Evolutionary conservation across 2,797 vertebrate species (phyloP).

Genomic region (Vultur gryphus): DNA sequence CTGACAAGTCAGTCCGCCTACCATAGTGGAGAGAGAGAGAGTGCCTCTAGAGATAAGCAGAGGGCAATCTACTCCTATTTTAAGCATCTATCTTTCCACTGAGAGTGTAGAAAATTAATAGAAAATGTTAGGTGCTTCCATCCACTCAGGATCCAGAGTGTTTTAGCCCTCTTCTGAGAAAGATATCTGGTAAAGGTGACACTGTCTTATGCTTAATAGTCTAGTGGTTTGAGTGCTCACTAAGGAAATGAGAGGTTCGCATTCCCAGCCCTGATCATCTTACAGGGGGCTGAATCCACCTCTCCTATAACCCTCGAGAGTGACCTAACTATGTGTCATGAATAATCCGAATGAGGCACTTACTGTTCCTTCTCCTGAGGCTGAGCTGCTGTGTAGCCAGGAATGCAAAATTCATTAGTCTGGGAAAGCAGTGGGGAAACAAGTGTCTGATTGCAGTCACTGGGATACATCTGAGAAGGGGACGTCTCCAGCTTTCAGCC

Average conservation of each 20-base stretch:
- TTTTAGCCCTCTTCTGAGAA: constrained; percentile 31
- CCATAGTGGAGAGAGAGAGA: not conserved
- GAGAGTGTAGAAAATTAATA: constrained; percentile 12
- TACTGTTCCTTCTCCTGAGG: not conserved
- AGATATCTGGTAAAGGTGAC: constrained; percentile 34
- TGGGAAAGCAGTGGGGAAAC: not conserved
- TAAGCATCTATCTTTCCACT: not conserved
- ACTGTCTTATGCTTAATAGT: constrained; percentile 22
- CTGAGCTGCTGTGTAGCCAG: not conserved
- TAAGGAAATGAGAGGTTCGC: constrained; percentile 5
- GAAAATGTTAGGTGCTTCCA: constrained; percentile 19
- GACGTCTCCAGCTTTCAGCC: not conserved
- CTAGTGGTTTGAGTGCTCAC: constrained; percentile 28
- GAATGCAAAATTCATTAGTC: constrained; percentile 29
- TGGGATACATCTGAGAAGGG: not conserved
- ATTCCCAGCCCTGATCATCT: not conserved
- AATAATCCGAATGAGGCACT: not conserved
- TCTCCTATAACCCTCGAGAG: not conserved
- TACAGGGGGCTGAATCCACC: constrained; percentile 9
- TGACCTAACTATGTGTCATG: not conserved
- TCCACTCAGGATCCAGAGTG: not conserved
- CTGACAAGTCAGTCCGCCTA: not conserved
- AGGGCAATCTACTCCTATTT: not conserved
- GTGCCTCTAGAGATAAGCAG: not conserved
- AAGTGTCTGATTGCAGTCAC: not conserved